These are phyloP conservation scores for Neolamprologus brichardi DNA, from an alignment of 2,113 vertebrate genomes.

Conservation along the genomic window DNA sequence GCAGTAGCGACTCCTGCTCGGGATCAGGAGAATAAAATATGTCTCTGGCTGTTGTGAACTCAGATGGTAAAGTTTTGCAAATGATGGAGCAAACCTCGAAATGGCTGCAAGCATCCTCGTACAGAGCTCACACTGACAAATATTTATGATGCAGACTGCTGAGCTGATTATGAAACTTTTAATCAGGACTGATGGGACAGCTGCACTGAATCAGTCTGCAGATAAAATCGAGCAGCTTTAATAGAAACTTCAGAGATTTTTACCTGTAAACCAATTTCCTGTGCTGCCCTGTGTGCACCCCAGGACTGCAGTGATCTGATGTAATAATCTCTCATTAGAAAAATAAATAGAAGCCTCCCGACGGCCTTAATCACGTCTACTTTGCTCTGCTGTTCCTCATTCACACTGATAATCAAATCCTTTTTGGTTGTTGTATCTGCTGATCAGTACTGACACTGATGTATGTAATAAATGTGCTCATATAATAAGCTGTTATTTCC, in stretches of 20 bases:
- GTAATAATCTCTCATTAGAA: background rate
- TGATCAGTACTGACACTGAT: background rate
- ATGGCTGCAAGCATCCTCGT: background rate
- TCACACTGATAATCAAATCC: background rate
- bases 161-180: background rate
- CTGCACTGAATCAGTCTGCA: background rate
- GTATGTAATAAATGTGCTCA: background rate
- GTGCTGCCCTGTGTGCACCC: background rate
- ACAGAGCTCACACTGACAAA: background rate
- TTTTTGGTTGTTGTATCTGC: background rate
- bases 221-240: background rate
- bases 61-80: background rate
- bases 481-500: background rate
- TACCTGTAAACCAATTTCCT: background rate
- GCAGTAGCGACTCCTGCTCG: background rate
- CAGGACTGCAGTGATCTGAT: background rate
- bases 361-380: background rate
- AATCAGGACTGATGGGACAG: background rate
- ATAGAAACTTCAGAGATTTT: background rate
- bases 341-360: background rate
- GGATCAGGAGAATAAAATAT: background rate
- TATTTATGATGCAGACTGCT: background rate
- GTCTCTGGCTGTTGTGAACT: background rate
- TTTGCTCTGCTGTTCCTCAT: background rate
- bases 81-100: background rate